Conservation (phyloP, 2,888 invertebrate genomes). For the Acrobasis repandana region DNA sequence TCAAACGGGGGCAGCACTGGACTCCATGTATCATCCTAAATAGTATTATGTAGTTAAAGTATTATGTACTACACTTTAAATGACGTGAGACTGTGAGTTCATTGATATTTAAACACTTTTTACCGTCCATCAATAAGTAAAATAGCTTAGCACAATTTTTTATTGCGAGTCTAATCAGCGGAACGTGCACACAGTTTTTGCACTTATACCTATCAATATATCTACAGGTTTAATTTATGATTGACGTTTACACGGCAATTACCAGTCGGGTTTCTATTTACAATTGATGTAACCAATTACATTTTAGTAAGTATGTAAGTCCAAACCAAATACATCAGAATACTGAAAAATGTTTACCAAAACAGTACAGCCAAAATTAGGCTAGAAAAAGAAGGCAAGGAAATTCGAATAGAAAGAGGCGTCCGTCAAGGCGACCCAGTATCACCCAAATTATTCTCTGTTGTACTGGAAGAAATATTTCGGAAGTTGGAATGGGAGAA, state of each 20-base stretch:
- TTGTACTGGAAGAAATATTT: too few relatives aligned
- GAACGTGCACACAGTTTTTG: conserved; percentile 14
- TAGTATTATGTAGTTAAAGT: background rate
- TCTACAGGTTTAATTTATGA: conserved; percentile 34
- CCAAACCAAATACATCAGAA: too few relatives aligned
- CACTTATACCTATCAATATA: conserved; percentile 22
- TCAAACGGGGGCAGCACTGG: too few relatives aligned
- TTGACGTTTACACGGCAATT: conserved; percentile 42
- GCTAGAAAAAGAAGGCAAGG: too few relatives aligned
- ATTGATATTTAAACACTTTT: conserved; percentile 9
- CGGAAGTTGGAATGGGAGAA: too few relatives aligned
- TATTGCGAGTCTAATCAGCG: conserved; percentile 8
- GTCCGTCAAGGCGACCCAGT: too few relatives aligned
- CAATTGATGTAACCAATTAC: background rate
- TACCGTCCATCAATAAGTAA: background rate
- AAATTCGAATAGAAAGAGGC: too few relatives aligned
- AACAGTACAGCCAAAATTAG: too few relatives aligned
- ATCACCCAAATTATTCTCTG: too few relatives aligned
- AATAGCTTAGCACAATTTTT: conserved; percentile 6
- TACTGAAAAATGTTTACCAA: too few relatives aligned
- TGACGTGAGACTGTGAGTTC: background rate
- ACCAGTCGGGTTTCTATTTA: conserved; percentile 25
- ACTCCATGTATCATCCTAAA: too few relatives aligned
- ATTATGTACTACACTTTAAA: background rate
- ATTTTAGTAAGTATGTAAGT: too few relatives aligned